phyloP scores from a whole-genome alignment of 2,797 vertebrate species.

The Helostoma temminkii region DNA sequence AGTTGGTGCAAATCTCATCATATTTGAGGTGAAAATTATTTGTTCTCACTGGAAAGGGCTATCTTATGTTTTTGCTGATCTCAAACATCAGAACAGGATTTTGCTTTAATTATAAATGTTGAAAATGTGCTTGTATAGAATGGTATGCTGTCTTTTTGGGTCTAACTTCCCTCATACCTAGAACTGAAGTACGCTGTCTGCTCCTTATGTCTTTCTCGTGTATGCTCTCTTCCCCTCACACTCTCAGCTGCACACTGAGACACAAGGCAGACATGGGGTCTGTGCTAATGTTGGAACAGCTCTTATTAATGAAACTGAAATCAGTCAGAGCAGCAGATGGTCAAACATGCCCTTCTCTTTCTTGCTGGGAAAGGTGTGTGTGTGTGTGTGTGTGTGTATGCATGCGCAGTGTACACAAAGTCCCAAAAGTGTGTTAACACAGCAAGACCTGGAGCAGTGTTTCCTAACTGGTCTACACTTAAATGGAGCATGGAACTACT shows the following conservation, averaged over 20 bases:
- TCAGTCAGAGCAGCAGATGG: conserved; percentile 69
- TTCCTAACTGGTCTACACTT: not conserved
- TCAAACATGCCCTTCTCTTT: conserved; percentile 25
- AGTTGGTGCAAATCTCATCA: not conserved
- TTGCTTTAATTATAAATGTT: not conserved
- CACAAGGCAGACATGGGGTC: conserved; percentile 36
- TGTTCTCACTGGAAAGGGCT: no score
- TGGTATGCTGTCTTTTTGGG: not conserved
- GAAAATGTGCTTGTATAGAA: not conserved
- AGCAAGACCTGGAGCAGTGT: not conserved
- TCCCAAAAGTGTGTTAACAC: not conserved
- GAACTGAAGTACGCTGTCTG: not conserved
- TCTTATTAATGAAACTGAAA: conserved; percentile 60
- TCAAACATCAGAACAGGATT: no score
- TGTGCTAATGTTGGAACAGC: conserved; percentile 52
- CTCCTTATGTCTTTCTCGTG: not conserved
- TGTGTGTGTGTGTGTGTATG: not conserved
- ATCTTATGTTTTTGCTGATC: no score
- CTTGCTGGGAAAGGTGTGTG: conserved; percentile 20
- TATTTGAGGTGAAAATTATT: not conserved
- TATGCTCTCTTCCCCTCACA: no score
- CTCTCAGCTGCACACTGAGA: conserved; percentile 1
- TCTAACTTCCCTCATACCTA: no score
- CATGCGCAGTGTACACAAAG: not conserved
- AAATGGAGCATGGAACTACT: not conserved